Evolutionary conservation across 2,797 vertebrate genomes (phyloP).

Genomic region (Cossypha dichroa): DNA sequence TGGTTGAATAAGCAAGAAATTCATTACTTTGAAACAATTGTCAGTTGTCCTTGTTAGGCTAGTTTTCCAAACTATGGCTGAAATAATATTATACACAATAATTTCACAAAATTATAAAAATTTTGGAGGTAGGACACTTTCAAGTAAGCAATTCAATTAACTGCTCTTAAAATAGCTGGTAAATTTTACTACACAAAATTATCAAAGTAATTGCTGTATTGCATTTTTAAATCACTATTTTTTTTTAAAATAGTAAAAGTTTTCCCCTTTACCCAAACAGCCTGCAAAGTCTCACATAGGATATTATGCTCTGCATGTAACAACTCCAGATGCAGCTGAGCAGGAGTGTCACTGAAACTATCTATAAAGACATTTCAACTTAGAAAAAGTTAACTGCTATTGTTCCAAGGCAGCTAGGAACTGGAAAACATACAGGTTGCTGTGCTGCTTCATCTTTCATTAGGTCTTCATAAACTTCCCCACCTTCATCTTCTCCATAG

Average conservation of each 20-base stretch:
- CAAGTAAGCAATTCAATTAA: neutral
- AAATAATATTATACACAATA: neutral
- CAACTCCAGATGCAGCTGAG: rapidly evolving
- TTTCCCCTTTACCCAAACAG: neutral
- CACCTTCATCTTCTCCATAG: slow-evolving; percentile 94
- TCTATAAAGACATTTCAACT: neutral
- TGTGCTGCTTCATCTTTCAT: slow-evolving; percentile 92
- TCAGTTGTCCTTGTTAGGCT: neutral
- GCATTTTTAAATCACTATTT: neutral
- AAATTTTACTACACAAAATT: neutral
- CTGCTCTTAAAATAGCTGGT: neutral
- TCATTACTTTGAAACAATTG: neutral
- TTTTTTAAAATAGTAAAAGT: neutral
- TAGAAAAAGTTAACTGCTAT: neutral
- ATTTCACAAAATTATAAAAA: neutral
- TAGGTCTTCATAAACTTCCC: slow-evolving; percentile 95
- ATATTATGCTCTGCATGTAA: neutral
- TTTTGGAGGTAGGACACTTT: neutral
- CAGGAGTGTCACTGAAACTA: neutral
- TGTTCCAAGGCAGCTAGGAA: neutral
- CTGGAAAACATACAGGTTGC: slow-evolving; percentile 78
- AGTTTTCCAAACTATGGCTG: neutral
- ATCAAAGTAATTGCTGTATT: neutral
- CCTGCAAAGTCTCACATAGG: neutral
- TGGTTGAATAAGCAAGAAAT: neutral